These are phyloP conservation scores for Ceyx cyanopectus DNA, from an alignment of 2,113 vertebrate genomes.

Conservation along the genomic window DNA sequence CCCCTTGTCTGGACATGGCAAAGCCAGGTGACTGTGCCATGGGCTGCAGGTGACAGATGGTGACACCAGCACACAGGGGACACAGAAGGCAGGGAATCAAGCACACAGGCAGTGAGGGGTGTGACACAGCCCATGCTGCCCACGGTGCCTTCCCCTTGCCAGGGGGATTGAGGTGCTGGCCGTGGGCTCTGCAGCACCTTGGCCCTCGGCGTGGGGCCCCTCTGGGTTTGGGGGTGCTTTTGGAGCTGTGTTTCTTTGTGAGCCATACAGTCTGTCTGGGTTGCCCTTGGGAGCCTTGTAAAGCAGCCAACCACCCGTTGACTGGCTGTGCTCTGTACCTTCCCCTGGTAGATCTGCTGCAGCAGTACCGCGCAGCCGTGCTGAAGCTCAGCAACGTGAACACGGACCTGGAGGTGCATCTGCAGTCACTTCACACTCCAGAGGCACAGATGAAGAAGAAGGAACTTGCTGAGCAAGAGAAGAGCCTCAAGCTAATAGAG, in stretches of 20 bases:
- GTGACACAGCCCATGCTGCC: not conserved
- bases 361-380: slow-evolving; percentile 76
- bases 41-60: not conserved
- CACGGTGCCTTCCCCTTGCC: not conserved
- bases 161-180: not conserved
- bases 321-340: not conserved
- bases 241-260: not conserved
- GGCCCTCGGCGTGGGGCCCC: no score
- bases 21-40: not conserved
- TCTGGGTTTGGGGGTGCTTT: not conserved
- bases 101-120: not conserved
- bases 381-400: slow-evolving; percentile 66
- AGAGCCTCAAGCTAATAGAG: slow-evolving; percentile 81
- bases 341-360: slow-evolving; percentile 80
- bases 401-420: slow-evolving; percentile 65
- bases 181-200: not conserved
- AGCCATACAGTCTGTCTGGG: not conserved
- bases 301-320: not conserved
- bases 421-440: slow-evolving; percentile 73
- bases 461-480: slow-evolving; percentile 78
- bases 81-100: not conserved
- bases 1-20: not conserved
- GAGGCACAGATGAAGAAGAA: slow-evolving; percentile 74
- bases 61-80: not conserved
- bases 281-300: not conserved